Evolutionary conservation across 2,113 vertebrate species (phyloP), one percentile per base, ranked within the genome.

Genomic region (Phylloscopus trochilus): DNA sequence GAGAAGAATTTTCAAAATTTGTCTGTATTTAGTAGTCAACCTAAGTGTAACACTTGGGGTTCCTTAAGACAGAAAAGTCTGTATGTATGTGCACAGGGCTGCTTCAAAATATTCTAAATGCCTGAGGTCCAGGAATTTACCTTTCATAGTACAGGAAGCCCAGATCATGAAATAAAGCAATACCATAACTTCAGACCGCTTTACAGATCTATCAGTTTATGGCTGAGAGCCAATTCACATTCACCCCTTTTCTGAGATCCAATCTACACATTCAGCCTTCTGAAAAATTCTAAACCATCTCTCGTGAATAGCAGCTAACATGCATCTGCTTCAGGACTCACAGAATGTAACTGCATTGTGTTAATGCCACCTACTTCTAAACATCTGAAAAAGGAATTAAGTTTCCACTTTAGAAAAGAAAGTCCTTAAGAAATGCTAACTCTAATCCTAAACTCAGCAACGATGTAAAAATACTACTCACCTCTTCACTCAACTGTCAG

Each of bases 401-500:
- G 76, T 73, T 81, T 90, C 53, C 28, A 88, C 49, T 33, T 86
- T 60, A 73, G 62, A 90, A 79, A 60, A 87, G 28, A 84, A 93
- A 93, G 84, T 82, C 70, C 83, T 83, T 90, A 80, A 92, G 80
- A 93, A 73, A 46, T 79, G 46, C n/a, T 66, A 91, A 84, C 23
- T 74, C 72, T 90, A 93, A 96, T 93, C 79, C 90, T 86, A 77
- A 80, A 83, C 62, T 66, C 75, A 90, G 67, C 46, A 93, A 83
- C 59, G 64, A 77, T 72, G 37, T 92, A 86, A 94, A 95, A 95
- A 93, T 77, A 95, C 81, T 86, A 83, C 79, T 94, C 43, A 76
- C 59, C 37, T 92, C 90, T 88, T 85, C 55, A 53, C 47, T 90
- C 37, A 80, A 74, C 55, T 77, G 35, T 49, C 72, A 88, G 27